Evolutionary conservation across 2,797 vertebrate genomes (phyloP).

Genomic region (Urophycis tenuis): DNA sequence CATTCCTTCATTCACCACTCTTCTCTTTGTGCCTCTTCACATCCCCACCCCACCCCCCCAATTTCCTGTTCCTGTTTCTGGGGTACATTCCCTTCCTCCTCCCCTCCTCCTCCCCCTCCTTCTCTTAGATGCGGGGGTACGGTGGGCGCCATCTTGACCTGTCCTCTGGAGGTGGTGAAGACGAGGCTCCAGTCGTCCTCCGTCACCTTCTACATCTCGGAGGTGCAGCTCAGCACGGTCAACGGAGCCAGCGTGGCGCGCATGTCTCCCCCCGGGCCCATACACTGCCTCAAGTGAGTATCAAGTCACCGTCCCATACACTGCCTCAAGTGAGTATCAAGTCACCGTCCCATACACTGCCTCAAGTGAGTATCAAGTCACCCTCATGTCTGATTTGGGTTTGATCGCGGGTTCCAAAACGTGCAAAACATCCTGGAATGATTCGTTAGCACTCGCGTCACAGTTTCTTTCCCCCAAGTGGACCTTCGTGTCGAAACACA

Average conservation of each 20-base stretch:
- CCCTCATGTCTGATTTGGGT: no score
- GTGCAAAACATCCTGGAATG: neutral
- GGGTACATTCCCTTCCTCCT: neutral
- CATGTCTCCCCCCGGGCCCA: slow-evolving; percentile 85
- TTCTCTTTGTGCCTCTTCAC: neutral
- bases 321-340: no score
- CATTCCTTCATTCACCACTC: neutral
- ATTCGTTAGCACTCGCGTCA: neutral
- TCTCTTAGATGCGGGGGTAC: slow-evolving; percentile 90
- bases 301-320: no score
- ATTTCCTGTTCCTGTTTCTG: neutral
- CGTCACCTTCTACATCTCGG: slow-evolving; percentile 88
- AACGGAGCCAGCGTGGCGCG: slow-evolving; percentile 84
- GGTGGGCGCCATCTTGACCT: slow-evolving; percentile 96
- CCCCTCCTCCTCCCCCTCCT: neutral
- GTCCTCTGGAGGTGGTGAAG: slow-evolving; percentile 98
- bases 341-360: no score
- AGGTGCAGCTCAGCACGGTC: slow-evolving; percentile 90
- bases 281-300: slow-evolving; percentile 95
- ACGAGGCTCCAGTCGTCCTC: slow-evolving; percentile 94
- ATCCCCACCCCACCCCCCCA: neutral
- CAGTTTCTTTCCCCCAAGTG: neutral
- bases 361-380: no score
- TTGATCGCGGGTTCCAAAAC: neutral
- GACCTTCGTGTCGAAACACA: neutral